Conservation (phyloP, 2,888 invertebrate species). For the Troglohyphantes excavatus region DNA sequence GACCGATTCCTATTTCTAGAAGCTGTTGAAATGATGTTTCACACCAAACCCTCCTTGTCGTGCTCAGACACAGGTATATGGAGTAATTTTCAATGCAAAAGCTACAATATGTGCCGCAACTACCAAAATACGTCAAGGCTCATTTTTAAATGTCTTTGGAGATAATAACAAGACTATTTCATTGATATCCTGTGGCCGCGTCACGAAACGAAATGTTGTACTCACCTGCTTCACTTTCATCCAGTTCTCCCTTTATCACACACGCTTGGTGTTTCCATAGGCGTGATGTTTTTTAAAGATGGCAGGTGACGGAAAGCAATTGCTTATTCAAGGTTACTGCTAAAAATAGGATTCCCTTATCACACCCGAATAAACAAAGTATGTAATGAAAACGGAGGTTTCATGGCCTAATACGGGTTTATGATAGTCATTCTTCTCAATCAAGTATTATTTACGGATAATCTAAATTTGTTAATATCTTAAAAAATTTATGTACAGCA, state of each 20-base stretch:
- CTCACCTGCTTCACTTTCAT: background rate
- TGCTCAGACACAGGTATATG: too few species aligned
- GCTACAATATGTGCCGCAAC: too few species aligned
- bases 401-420: background rate
- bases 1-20: too few species aligned
- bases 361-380: background rate
- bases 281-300: background rate
- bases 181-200: too few species aligned
- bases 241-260: background rate
- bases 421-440: background rate
- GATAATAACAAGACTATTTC: too few species aligned
- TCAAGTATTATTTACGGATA: background rate
- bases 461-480: background rate
- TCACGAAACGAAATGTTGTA: background rate
- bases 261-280: background rate
- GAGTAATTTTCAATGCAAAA: too few species aligned
- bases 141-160: too few species aligned
- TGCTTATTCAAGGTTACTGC: background rate
- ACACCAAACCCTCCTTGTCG: too few species aligned
- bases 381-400: background rate
- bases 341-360: background rate
- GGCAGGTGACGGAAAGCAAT: background rate
- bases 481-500: too few species aligned
- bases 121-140: too few species aligned
- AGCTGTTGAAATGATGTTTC: too few species aligned